A percentile compares a stretch with the other conserved stretches of the same genome.
Conservation (phyloP, 1,140 invertebrate genomes). For the Panagrolaimus sp. region DNA sequence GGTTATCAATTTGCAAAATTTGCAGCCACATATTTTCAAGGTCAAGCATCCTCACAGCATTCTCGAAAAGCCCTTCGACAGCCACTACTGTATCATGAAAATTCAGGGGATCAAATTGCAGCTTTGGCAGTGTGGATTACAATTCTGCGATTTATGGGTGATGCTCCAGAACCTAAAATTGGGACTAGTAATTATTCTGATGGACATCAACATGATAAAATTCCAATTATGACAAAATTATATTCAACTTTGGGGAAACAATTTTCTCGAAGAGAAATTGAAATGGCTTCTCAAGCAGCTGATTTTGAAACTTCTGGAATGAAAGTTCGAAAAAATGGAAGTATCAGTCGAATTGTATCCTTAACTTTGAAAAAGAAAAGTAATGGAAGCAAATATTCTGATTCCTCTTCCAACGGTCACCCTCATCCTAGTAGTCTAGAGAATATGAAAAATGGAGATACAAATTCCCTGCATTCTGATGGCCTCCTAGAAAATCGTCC, state of each 20-base stretch:
- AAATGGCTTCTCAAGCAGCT: slow-evolving; percentile 22
- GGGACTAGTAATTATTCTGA: neutral
- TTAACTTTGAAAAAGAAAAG: slow-evolving; percentile 92
- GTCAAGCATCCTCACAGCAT: slow-evolving; percentile 86
- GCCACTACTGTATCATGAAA: slow-evolving; percentile 81
- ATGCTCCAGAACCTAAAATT: slow-evolving; percentile 80
- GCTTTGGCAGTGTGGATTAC: slow-evolving; percentile 77
- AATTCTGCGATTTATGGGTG: slow-evolving; percentile 91
- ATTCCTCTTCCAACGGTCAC: neutral
- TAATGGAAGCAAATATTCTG: slow-evolving; percentile 79
- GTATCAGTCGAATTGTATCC: slow-evolving; percentile 75
- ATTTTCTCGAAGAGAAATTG: slow-evolving; percentile 11
- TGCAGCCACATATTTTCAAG: slow-evolving; percentile 77
- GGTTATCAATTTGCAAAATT: slow-evolving; percentile 98
- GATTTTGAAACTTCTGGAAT: neutral
- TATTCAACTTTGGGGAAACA: slow-evolving; percentile 19
- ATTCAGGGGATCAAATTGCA: slow-evolving; percentile 89
- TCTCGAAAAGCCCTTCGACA: slow-evolving; percentile 87
- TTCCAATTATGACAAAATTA: slow-evolving; percentile 82
- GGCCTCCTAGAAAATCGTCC: slow-evolving; percentile 90
- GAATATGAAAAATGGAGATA: neutral
- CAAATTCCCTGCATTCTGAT: slow-evolving; percentile 71
- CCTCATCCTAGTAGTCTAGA: neutral
- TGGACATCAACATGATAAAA: slow-evolving; percentile 72
- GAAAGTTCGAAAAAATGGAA: slow-evolving; percentile 15